Evolutionary conservation across 2,113 vertebrate genomes (phyloP).

Genomic region (Symphodus melops): DNA sequence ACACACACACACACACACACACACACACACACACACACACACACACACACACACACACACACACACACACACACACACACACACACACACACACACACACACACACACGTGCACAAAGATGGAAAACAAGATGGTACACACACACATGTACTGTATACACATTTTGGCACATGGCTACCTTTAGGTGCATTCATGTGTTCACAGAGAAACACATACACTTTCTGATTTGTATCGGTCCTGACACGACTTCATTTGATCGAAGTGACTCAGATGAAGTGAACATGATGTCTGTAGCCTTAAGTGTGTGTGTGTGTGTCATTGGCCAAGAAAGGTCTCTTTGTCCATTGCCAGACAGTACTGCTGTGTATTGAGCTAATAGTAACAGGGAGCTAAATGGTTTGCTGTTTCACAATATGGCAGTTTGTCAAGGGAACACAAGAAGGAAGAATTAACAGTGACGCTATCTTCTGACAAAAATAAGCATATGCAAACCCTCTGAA

Average conservation of each 20-base stretch:
- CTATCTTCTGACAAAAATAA: neutral
- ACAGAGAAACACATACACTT: neutral
- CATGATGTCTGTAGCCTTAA: constrained; percentile 42
- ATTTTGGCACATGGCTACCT: neutral
- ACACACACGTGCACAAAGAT: neutral
- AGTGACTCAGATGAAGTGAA: constrained; percentile 47
- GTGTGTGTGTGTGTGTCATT: constrained; percentile 34
- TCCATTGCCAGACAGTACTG: constrained; percentile 1
- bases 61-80: neutral
- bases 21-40: constrained; percentile 1
- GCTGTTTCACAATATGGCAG: constrained; percentile 3
- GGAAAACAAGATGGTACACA: neutral
- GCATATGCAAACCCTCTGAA: too few species aligned
- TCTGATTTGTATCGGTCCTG: constrained; percentile 30
- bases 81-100: constrained; percentile 4
- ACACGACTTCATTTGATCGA: constrained; percentile 36
- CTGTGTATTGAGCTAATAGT: constrained; percentile 30
- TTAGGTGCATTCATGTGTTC: neutral
- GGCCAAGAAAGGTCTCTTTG: constrained; percentile 29
- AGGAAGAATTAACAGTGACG: neutral
- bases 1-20: neutral
- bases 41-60: neutral
- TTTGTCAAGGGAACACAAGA: constrained; percentile 6
- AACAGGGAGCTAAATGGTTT: constrained; percentile 21
- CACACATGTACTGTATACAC: neutral